Percentiles rank a stretch among this genome's conserved stretches.
phyloP scores from a whole-genome alignment of 2,888 invertebrate species.

The Scaptomyza reducta region DNA sequence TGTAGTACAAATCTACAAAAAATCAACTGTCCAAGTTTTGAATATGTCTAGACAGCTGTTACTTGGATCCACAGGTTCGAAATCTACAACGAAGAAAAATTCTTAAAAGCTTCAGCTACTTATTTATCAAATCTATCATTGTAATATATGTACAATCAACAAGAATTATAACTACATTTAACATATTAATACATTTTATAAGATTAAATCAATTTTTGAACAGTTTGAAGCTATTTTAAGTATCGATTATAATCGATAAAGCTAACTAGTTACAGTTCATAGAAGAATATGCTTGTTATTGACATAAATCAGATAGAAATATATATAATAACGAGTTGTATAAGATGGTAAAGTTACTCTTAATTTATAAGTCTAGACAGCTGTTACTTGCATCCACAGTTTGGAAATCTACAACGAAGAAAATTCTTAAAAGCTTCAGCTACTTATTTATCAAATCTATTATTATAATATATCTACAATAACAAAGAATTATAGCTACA shows the following conservation, averaged over 20 bases:
- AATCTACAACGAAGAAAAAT: background rate
- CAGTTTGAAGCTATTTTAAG: too few species aligned
- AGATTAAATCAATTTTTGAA: too few species aligned
- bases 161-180: background rate
- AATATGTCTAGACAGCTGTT: slow-evolving; percentile 15
- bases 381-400: slow-evolving; percentile 26
- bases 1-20: slow-evolving; percentile 9
- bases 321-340: too few species aligned
- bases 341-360: too few species aligned
- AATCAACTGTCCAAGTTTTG: background rate
- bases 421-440: too few species aligned
- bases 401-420: background rate
- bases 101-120: background rate
- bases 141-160: background rate
- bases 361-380: background rate
- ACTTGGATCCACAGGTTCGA: slow-evolving; percentile 13
- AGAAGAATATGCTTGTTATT: background rate
- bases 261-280: too few species aligned
- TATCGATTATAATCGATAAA: too few species aligned
- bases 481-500: background rate
- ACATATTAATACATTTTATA: too few species aligned
- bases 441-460: background rate
- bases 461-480: background rate
- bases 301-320: background rate
- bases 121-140: background rate